These are phyloP conservation scores for Hylia prasina DNA, from an alignment of 2,113 vertebrate genomes.

Conservation along the genomic window DNA sequence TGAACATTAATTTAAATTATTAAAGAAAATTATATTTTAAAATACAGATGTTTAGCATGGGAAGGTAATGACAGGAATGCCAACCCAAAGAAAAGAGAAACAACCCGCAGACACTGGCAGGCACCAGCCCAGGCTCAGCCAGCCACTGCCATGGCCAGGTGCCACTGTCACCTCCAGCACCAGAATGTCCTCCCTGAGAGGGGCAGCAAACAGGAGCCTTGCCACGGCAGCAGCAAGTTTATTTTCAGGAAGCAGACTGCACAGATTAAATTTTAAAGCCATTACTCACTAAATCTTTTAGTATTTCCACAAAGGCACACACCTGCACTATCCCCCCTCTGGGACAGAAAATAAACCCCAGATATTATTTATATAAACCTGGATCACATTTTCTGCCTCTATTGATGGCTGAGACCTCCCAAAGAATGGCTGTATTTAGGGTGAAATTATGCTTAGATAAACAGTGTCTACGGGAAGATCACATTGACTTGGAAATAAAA, in stretches of 20 bases:
- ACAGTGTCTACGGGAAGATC: not conserved
- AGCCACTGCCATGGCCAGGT: rapidly evolving
- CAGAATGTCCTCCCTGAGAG: rapidly evolving
- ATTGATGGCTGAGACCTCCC: not conserved
- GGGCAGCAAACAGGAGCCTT: not conserved
- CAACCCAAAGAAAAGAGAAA: not conserved
- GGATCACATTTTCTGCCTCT: not conserved
- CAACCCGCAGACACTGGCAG: not conserved
- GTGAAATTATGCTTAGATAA: not conserved
- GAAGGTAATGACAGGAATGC: not conserved
- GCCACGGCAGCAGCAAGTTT: not conserved
- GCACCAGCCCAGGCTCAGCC: not conserved
- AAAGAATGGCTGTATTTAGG: not conserved
- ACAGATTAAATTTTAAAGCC: not conserved
- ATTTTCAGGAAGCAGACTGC: not conserved
- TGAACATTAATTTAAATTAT: not conserved
- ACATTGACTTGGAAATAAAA: not conserved
- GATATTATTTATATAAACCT: not conserved
- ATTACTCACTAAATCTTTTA: not conserved
- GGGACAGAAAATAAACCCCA: not conserved
- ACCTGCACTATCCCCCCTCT: not conserved
- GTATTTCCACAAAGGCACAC: not conserved
- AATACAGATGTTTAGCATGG: not conserved
- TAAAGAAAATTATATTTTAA: not conserved
- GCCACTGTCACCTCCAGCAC: rapidly evolving